phyloP scores from a whole-genome alignment of 2,797 vertebrate genomes.

The Anomalospiza imberbis region DNA sequence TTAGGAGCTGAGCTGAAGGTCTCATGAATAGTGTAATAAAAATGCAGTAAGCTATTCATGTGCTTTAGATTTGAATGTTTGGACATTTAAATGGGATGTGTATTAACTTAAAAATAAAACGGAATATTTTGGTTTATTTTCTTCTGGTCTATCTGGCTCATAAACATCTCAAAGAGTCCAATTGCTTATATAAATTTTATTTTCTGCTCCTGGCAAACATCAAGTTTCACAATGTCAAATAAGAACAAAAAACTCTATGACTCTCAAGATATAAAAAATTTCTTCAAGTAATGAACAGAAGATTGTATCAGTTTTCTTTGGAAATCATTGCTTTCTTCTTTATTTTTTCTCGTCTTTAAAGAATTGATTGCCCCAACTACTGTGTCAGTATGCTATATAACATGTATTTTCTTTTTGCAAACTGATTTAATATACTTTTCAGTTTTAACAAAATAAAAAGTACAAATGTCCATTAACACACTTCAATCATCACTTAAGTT shows the following conservation, averaged over 20 bases:
- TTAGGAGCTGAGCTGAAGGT: background rate
- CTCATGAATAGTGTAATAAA: background rate
- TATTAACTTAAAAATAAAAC: background rate
- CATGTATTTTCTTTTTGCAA: background rate
- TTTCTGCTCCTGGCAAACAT: background rate
- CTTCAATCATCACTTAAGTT: background rate
- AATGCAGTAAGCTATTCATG: background rate
- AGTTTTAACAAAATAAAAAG: background rate
- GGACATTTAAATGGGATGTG: background rate
- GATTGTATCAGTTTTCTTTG: background rate
- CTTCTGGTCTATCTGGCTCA: background rate
- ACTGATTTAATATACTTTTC: background rate
- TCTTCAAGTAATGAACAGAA: background rate
- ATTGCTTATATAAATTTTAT: background rate
- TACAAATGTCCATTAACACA: background rate
- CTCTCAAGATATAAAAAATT: background rate
- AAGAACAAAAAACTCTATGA: background rate
- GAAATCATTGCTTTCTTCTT: background rate
- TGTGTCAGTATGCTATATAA: background rate
- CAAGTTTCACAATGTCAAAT: background rate
- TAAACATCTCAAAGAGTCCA: background rate
- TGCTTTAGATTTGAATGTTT: background rate
- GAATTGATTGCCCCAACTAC: background rate
- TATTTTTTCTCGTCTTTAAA: background rate
- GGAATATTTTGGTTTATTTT: background rate